Evolutionary conservation across 2,888 invertebrate genomes (phyloP).

Genomic region (Pycnomerus fuliginosus): DNA sequence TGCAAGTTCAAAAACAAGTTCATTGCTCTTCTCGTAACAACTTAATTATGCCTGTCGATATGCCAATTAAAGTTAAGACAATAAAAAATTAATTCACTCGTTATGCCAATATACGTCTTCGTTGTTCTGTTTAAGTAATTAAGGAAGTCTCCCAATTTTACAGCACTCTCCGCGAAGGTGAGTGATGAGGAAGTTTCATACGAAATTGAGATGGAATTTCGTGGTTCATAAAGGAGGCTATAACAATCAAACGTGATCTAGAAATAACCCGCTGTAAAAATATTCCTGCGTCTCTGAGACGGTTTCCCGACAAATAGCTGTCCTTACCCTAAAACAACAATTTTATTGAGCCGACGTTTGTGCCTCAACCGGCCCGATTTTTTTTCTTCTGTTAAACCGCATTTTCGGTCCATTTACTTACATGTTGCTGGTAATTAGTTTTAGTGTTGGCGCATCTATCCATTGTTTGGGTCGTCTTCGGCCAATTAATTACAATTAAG

Average conservation of each 20-base stretch:
- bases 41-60: conserved; percentile 11
- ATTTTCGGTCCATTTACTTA: too few species aligned
- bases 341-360: conserved; percentile 18
- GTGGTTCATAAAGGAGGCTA: conserved; percentile 24
- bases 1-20: conserved; percentile 6
- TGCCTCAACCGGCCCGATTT: too few species aligned
- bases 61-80: conserved; percentile 4
- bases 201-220: conserved; percentile 16
- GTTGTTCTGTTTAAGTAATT: conserved; percentile 1
- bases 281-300: conserved; percentile 17
- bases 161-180: not conserved
- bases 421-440: too few species aligned
- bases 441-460: too few species aligned
- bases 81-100: conserved; percentile 9
- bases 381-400: too few species aligned
- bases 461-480: too few species aligned
- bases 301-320: conserved; percentile 24
- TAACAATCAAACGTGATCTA: conserved; percentile 31
- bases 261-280: conserved; percentile 31
- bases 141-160: conserved; percentile 5
- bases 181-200: not conserved
- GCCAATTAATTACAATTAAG: conserved; percentile 27
- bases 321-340: conserved; percentile 26
- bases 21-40: conserved; percentile 3
- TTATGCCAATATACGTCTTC: conserved; percentile 4